These are phyloP conservation scores for Mormyrus iriodes DNA, from an alignment of 2,113 vertebrate species.

Conservation along the genomic window DNA sequence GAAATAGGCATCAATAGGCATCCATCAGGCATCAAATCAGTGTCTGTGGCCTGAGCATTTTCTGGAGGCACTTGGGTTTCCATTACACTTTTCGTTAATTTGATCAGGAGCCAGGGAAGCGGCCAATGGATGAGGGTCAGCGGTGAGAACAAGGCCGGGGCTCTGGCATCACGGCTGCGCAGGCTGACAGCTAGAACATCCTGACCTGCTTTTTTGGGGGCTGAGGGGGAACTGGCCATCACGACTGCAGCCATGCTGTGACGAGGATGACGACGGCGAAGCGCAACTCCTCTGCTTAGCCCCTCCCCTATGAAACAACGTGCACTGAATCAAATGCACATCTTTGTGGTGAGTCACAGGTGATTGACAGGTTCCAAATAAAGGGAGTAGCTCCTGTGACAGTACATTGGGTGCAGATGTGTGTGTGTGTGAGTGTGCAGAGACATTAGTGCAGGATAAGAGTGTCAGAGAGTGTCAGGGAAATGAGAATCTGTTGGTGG, in stretches of 20 bases:
- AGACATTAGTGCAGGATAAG: not conserved
- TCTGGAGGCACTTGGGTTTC: not conserved
- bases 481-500: constrained; percentile 46
- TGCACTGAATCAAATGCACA: not conserved
- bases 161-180: not conserved
- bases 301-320: not conserved
- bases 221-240: not conserved
- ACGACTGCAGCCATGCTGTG: not conserved
- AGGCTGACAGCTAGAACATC: not conserved
- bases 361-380: not conserved
- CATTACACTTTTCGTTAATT: not conserved
- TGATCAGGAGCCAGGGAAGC: not conserved
- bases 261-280: not conserved
- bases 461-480: not conserved
- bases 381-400: not conserved
- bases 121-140: not conserved
- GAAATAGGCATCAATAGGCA: not conserved
- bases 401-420: not conserved
- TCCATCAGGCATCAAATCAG: not conserved
- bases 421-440: not conserved
- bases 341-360: not conserved
- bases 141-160: not conserved
- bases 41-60: not conserved
- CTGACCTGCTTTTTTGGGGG: constrained; percentile 18
- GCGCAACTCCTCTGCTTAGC: not conserved